Evolutionary conservation across 2,888 invertebrate species (phyloP).

Genomic region (Incurvaria masculella): DNA sequence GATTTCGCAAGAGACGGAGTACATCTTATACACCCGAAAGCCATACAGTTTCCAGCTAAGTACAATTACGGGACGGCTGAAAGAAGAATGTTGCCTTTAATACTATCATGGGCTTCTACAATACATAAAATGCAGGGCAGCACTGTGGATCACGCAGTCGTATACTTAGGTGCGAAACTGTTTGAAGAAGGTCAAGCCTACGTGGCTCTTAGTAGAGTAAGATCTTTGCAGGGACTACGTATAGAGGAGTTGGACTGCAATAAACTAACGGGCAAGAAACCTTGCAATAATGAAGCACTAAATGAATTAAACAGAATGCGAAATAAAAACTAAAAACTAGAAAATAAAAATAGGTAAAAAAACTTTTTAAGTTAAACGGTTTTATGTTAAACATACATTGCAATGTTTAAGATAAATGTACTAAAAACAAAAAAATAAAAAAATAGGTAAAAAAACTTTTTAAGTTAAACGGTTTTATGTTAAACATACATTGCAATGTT

Average conservation of each 20-base stretch:
- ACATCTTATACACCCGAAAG: slow-evolving; percentile 15
- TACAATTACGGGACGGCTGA: slow-evolving; percentile 16
- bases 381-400: too few species aligned
- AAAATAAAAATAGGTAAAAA: not conserved
- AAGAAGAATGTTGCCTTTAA: slow-evolving; percentile 17
- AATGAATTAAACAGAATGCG: slow-evolving; percentile 10
- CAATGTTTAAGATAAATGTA: not conserved
- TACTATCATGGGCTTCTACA: slow-evolving; percentile 19
- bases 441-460: too few species aligned
- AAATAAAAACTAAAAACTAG: not conserved
- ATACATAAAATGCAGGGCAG: slow-evolving; percentile 15
- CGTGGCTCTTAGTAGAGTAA: slow-evolving; percentile 11
- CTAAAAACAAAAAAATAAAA: not conserved
- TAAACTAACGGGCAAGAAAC: slow-evolving; percentile 13
- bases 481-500: too few species aligned
- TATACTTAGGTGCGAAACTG: slow-evolving; percentile 11
- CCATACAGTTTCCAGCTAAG: slow-evolving; percentile 17
- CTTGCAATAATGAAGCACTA: slow-evolving; percentile 10
- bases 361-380: not conserved
- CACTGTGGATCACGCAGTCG: slow-evolving; percentile 16
- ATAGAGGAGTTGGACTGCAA: slow-evolving; percentile 19
- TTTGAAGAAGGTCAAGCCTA: too few species aligned
- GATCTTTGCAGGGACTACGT: slow-evolving; percentile 15
- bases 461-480: too few species aligned
- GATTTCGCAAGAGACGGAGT: slow-evolving; percentile 15